Evolutionary conservation across 2,888 invertebrate species (phyloP), one percentile per base, ranked within the genome.

Genomic region (Flexamia atlantica): DNA sequence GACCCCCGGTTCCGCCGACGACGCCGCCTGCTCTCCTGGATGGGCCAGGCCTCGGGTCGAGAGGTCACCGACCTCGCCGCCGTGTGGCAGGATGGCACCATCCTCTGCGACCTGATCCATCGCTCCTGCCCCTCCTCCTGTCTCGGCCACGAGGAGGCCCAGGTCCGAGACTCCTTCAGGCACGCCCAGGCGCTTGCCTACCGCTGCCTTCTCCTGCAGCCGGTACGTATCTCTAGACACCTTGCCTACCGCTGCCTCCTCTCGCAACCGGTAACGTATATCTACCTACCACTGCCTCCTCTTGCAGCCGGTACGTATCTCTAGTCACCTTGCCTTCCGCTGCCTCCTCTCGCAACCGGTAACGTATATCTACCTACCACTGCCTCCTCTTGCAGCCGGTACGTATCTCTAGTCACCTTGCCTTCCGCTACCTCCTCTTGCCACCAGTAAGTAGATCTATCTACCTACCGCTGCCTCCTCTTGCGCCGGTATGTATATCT

Each of bases 151-250:
- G 36, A 40, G 72, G 57, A 57, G 9, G 40, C 64, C 20, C 79
- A 64, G 20, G 32, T 30, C 12, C 60, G 28, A 9, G 50, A 84
- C n/a, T 50, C 82, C 20, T 81, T 84, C 36, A 46, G 79, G 17
- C 84, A 82, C 46, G 84, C 82, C 20, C 84, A 84, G 68, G 82
- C 72, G 9, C 40, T 82, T 1, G 82, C 79, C n/a, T 79, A 82
- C 12, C 76, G 81, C 32, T 76, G 76, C 28, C 82, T 84, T 23
- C 46, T 82, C 30, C 32, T 84, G 10, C 82, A 76, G 28, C 84
- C 84, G 36, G 84, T 84, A 70, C 9, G 36, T 36, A 36, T 4
- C n/a, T n/a, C n/a, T n/a, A n/a, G n/a, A n/a, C n/a, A n/a, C n/a
- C 50, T 82, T 4, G 82, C 79, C 17, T 76, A 82, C 10, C 76